A percentile compares a stretch with the other conserved stretches of the same genome.
Evolutionary conservation across 2,113 vertebrate genomes (phyloP).

Genomic region (Motacilla alba): DNA sequence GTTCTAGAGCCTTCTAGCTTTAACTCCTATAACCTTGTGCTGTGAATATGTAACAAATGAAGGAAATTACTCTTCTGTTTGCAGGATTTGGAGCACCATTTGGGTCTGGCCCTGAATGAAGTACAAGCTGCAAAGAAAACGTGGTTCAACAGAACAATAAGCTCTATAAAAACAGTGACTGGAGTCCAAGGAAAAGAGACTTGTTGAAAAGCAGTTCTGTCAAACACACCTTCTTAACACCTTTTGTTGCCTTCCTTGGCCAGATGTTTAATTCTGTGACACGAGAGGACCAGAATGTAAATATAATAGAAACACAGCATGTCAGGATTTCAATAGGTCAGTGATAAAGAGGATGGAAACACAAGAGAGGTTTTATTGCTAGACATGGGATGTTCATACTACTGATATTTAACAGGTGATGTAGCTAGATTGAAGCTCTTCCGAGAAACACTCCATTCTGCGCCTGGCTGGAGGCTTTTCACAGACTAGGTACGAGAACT

Average conservation of each 20-base stretch:
- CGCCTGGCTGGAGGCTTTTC: constrained; percentile 72
- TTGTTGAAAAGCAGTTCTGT: constrained; percentile 77
- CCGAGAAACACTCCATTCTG: constrained; percentile 74
- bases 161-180: constrained; percentile 97
- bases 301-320: constrained; percentile 68
- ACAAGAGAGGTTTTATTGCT: constrained; percentile 66
- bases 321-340: constrained; percentile 69
- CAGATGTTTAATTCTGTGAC: constrained; percentile 77
- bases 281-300: constrained; percentile 76
- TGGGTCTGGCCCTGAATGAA: constrained; percentile 93
- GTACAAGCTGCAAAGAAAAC: constrained; percentile 98
- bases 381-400: constrained; percentile 78
- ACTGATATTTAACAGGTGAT: constrained; percentile 83
- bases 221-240: constrained; percentile 69
- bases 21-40: neutral
- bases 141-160: constrained; percentile 98
- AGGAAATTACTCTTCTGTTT: neutral
- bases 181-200: constrained; percentile 97
- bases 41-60: neutral
- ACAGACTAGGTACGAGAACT: constrained; percentile 77
- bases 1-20: neutral
- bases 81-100: constrained; percentile 95
- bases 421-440: constrained; percentile 61
- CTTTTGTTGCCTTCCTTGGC: constrained; percentile 80
- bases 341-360: constrained; percentile 61